Percentiles rank a stretch among this genome's conserved stretches.
These are phyloP conservation scores for Apotomis betuletana DNA, from an alignment of 2,888 invertebrate species.

Conservation along the genomic window DNA sequence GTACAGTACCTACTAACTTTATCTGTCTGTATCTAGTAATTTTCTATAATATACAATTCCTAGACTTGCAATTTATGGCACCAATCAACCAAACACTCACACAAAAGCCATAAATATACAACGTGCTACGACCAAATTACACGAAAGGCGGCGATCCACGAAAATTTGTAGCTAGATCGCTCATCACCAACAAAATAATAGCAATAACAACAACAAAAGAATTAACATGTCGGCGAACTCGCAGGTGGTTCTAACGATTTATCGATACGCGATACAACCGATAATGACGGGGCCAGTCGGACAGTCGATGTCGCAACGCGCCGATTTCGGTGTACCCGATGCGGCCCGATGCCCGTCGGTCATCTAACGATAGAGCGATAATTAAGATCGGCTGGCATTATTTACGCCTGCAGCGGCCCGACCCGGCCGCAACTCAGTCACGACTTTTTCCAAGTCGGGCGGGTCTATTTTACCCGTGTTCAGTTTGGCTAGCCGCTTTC, in stretches of 20 bases:
- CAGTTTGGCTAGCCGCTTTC: slow-evolving; percentile 40
- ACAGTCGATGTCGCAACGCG: slow-evolving; percentile 74
- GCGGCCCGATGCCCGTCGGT: slow-evolving; percentile 60
- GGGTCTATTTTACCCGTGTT: slow-evolving; percentile 59
- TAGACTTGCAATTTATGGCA: slow-evolving; percentile 3
- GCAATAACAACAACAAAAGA: slow-evolving; percentile 74
- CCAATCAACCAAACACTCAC: slow-evolving; percentile 4
- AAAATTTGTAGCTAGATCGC: slow-evolving; percentile 49
- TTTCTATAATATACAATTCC: not conserved
- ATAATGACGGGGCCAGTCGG: slow-evolving; percentile 66
- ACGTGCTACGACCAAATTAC: slow-evolving; percentile 16
- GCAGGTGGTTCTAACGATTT: slow-evolving; percentile 77
- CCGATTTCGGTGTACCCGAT: slow-evolving; percentile 69
- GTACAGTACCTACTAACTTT: not conserved
- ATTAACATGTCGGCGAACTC: slow-evolving; percentile 71
- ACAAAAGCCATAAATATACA: slow-evolving; percentile 2
- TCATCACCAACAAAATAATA: slow-evolving; percentile 75
- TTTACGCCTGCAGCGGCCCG: slow-evolving; percentile 80
- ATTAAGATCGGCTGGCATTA: slow-evolving; percentile 81
- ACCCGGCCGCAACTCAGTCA: slow-evolving; percentile 74
- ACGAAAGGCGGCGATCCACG: slow-evolving; percentile 12
- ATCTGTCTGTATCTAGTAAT: not conserved
- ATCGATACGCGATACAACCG: slow-evolving; percentile 72
- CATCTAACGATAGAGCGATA: slow-evolving; percentile 82
- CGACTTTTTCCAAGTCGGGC: slow-evolving; percentile 78